A percentile compares a stretch with the other conserved stretches of the same genome.
These are phyloP conservation scores for Drosophila anomalata DNA, from an alignment of 2,888 invertebrate species.

Conservation along the genomic window DNA sequence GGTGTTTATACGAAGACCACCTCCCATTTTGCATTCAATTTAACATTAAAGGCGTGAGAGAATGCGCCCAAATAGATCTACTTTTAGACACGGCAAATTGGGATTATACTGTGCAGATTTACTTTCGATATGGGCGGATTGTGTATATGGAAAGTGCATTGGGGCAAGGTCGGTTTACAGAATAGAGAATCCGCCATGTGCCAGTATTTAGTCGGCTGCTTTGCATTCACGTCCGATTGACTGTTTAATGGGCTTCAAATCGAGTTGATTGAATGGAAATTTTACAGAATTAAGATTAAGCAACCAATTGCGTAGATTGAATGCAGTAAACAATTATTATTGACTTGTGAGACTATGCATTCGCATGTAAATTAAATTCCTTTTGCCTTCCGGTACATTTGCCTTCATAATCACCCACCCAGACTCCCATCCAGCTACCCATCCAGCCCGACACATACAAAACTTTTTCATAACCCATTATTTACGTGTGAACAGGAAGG, in stretches of 20 bases:
- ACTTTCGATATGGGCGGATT: constrained; percentile 29
- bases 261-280: constrained; percentile 29
- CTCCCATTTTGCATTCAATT: neutral
- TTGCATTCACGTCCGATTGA: constrained; percentile 56
- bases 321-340: constrained; percentile 28
- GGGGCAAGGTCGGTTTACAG: constrained; percentile 43
- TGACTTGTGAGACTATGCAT: constrained; percentile 9
- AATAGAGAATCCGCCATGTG: constrained; percentile 10
- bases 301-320: constrained; percentile 28
- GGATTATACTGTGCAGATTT: constrained; percentile 22
- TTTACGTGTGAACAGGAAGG: constrained; percentile 6
- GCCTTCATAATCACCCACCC: constrained; percentile 15
- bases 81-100: constrained; percentile 10
- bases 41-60: constrained; percentile 18
- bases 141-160: constrained; percentile 23
- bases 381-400: constrained; percentile 7
- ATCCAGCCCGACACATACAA: neutral
- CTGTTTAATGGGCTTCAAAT: constrained; percentile 60
- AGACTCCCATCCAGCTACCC: no score
- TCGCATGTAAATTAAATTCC: neutral
- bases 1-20: neutral
- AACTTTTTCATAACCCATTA: constrained; percentile 22
- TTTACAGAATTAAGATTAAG: constrained; percentile 41
- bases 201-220: constrained; percentile 11
- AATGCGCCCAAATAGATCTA: constrained; percentile 22